Evolutionary conservation across 2,888 invertebrate genomes (phyloP).

Genomic region (Ormyrus nitidulus): DNA sequence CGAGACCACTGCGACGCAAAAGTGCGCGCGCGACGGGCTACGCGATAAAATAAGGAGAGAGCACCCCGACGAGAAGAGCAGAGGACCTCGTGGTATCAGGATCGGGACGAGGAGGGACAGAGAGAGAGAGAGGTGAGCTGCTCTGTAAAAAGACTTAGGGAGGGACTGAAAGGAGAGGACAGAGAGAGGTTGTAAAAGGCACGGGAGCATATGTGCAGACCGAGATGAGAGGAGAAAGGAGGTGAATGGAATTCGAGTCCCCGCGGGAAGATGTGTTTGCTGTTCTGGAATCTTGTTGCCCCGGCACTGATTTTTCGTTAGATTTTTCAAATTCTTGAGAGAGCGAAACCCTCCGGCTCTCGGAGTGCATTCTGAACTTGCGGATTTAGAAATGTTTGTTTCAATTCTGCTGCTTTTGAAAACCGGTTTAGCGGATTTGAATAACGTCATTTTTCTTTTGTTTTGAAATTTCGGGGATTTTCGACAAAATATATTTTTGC

Average conservation of each 20-base stretch:
- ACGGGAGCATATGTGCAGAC: constrained; percentile 54
- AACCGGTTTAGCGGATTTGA: no score
- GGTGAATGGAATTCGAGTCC: constrained; percentile 41
- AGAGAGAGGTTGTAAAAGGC: constrained; percentile 56
- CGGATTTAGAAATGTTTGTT: no score
- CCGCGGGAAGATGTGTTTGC: constrained; percentile 20
- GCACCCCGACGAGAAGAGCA: no score
- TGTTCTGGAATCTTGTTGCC: neutral
- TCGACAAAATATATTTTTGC: no score
- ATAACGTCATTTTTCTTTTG: no score
- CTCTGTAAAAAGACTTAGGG: constrained; percentile 39
- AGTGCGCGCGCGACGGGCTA: neutral
- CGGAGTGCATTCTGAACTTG: no score
- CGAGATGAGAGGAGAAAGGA: constrained; percentile 50
- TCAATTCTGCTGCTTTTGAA: no score
- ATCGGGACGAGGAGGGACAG: no score
- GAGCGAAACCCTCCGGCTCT: no score
- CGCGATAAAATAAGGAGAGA: constrained; percentile 5
- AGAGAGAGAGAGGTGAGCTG: neutral
- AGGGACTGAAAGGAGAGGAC: constrained; percentile 53
- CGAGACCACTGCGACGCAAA: constrained; percentile 34
- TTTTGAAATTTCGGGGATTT: no score
- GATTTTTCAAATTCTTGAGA: neutral
- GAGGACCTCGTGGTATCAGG: no score
- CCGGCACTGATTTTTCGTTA: constrained; percentile 23